Base-by-base conservation (phyloP, 2,888 invertebrate species). In the Listrodromus nycthemerus region DNA sequence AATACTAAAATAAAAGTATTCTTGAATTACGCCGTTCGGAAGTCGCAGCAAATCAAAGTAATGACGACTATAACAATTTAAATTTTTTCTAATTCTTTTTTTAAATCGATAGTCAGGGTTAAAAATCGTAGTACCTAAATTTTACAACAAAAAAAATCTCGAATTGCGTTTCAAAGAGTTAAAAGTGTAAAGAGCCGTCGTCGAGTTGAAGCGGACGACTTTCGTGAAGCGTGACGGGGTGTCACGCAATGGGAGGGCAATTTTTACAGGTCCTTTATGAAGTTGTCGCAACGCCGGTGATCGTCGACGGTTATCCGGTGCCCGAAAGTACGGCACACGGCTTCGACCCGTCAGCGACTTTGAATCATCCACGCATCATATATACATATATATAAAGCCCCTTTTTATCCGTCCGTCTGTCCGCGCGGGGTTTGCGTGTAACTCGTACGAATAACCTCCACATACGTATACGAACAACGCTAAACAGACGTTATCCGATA, bases 191-290 rank as follows among this genome's bases (percentile, higher is more conserved):
- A 3, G 24, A 10, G 21, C 5, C 6, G 30, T 27, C 16, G 27
- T 30, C 33, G 61, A 2, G 16, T 30, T 4, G 61, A 30, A 61
- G 61, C 21, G 66, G 45, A 74, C 77, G 61, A 65, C 61, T 70
- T 81, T 73, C 63, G 52, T 63, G 69, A 69, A 78, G 83, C 87
- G 88, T 89, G 88, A 88, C 89, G 80, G 84, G 80, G 88, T 89
- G 89, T 45, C 41, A 45, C 41, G 41, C 41, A 45, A 45, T 87
- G 89, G 86, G 85, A 87, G 83, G 67, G 82, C 90, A 85, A 85
- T 88, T 90, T 89, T 88, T 87, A 85, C 85, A 78, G 85, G 81
- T 76, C 85, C 85, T 77, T 89, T 88, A 90, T 90, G 87, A 90
- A 90, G 90, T 87, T 86, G 90, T 90, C 88, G 80, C 82, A 65